Conservation (phyloP, 2,888 invertebrate species). For the Pachydiplax longipennis region DNA sequence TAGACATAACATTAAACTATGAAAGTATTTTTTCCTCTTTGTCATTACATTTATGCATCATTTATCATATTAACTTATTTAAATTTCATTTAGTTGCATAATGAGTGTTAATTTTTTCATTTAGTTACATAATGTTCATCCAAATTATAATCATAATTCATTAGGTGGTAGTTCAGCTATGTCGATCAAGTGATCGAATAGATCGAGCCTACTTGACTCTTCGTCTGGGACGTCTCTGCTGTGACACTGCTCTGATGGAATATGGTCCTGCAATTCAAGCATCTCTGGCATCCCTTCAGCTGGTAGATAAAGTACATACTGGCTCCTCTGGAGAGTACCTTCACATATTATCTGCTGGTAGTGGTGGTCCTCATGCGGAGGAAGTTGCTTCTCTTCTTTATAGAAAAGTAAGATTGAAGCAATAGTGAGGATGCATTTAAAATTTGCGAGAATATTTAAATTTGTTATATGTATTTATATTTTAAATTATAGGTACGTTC, state of each 20-base stretch:
- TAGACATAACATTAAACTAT: no score
- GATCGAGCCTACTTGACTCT: slow-evolving; percentile 79
- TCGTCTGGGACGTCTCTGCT: slow-evolving; percentile 66
- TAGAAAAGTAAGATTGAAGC: slow-evolving; percentile 69
- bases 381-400: slow-evolving; percentile 78
- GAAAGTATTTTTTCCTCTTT: no score
- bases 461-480: not conserved
- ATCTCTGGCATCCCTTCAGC: slow-evolving; percentile 68
- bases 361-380: slow-evolving; percentile 55
- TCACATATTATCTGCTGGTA: slow-evolving; percentile 73
- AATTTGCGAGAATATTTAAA: not conserved
- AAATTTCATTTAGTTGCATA: no score
- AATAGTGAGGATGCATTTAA: not conserved
- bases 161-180: slow-evolving; percentile 72
- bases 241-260: slow-evolving; percentile 79
- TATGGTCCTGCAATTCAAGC: slow-evolving; percentile 81
- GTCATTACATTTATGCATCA: no score
- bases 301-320: slow-evolving; percentile 80
- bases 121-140: no score
- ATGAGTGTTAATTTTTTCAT: no score
- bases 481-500: slow-evolving; percentile 70
- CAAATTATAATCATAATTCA: not conserved
- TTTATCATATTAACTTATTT: no score
- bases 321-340: slow-evolving; percentile 78
- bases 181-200: slow-evolving; percentile 69